Percentiles rank a stretch among this genome's conserved stretches.
These are phyloP conservation scores for Phallusia fumigata DNA, from an alignment of 23 tunicate species.

Conservation along the genomic window DNA sequence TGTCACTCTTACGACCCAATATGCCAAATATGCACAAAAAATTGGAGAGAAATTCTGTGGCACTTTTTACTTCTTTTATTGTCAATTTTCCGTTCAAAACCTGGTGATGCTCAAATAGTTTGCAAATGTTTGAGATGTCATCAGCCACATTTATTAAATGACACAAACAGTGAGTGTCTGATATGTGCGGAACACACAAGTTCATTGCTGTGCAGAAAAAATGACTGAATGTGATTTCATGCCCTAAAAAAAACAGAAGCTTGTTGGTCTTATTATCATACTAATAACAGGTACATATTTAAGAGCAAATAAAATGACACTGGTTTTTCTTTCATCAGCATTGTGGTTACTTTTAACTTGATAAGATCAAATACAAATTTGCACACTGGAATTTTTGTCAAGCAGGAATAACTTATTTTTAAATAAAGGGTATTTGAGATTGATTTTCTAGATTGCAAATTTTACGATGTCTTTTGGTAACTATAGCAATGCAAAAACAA, in stretches of 20 bases:
- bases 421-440: too few relatives aligned
- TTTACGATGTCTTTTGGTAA: too few relatives aligned
- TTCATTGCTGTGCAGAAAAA: slow-evolving; percentile 2
- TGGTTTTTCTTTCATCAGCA: too few relatives aligned
- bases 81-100: neutral
- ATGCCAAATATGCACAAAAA: neutral
- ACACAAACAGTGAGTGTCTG: neutral
- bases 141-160: neutral
- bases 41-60: neutral
- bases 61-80: neutral
- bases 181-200: neutral
- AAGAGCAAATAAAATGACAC: too few relatives aligned
- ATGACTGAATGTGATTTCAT: neutral
- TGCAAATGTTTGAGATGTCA: neutral
- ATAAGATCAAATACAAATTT: too few relatives aligned
- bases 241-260: neutral
- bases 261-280: too few relatives aligned
- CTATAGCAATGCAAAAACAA: too few relatives aligned
- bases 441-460: too few relatives aligned
- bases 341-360: too few relatives aligned
- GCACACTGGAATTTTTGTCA: too few relatives aligned
- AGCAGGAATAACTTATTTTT: too few relatives aligned
- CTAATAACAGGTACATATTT: too few relatives aligned
- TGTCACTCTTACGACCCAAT: neutral
- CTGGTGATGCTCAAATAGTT: neutral